Evolutionary conservation across 2,113 vertebrate genomes (phyloP), one percentile per base, ranked within the genome.

Genomic region (Chaetura pelagica): DNA sequence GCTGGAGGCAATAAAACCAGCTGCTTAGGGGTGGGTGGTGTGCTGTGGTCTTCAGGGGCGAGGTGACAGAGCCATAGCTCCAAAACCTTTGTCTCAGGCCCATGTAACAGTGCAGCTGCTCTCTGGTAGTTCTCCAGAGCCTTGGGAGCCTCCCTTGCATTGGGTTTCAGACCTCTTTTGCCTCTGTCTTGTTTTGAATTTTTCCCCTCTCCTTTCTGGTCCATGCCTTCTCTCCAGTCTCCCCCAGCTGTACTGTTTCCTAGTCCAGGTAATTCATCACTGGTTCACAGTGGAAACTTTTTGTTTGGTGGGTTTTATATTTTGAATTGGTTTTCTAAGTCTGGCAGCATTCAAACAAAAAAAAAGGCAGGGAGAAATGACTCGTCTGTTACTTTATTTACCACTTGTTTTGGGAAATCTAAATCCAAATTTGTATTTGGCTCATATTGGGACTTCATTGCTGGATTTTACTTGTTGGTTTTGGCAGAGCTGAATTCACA

Each of bases 291-390:
- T 42, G 58, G 44, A 49, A 67, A 57, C 17, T 77, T 91, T 78
- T 75, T 83, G 30, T 88, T 88, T 11, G 15, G 29, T 83, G n/a
- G 23, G 20, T 38, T 52, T 80, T 82, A 8, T 85, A 6, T 95
- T 95, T 84, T 71, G 44, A 79, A 57, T 80, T 84, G 62, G 69
- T 78, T 97, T 97, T 96, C 62, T 64, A 92, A 93, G 96, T 95
- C 83, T 79, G 84, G 89, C 78, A 91, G 61, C 29, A 40, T 87
- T 82, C 74, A 89, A 78, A 91, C 89, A 93, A 96, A 93, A 93
- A 96, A 93, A 96, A 96, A 69, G 21, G 54, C 84, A 88, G 95
- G 82, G 86, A 95, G 83, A 94, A 96, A 64, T 98, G 87, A 98
- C 77, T 97, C 8, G 23, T 84, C 94, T 97, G 75, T 95, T 93